A percentile compares a stretch with the other conserved stretches of the same genome.
phyloP scores from a whole-genome alignment of 2,113 vertebrate species.

The Shinisaurus crocodilurus region DNA sequence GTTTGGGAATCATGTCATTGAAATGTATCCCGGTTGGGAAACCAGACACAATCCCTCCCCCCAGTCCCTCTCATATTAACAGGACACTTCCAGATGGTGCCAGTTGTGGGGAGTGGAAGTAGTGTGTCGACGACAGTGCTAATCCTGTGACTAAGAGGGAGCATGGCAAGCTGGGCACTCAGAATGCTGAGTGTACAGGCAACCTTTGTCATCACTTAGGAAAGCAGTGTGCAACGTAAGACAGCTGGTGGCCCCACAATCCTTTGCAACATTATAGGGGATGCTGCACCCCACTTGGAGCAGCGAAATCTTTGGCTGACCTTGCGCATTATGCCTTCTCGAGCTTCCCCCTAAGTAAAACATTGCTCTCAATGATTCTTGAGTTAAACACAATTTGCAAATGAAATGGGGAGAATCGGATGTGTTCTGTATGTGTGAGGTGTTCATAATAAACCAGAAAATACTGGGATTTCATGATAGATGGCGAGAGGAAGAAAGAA shows the following conservation, averaged over 20 bases:
- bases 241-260: too few relatives aligned
- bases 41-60: background rate
- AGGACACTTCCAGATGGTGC: background rate
- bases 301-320: background rate
- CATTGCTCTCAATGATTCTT: background rate
- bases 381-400: background rate
- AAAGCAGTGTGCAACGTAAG: background rate
- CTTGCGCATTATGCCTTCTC: accelerated
- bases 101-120: too few relatives aligned
- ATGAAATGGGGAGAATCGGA: accelerated
- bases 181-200: too few relatives aligned
- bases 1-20: background rate
- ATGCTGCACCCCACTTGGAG: background rate
- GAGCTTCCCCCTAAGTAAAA: accelerated
- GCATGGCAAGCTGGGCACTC: too few relatives aligned
- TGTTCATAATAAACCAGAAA: background rate
- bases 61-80: background rate
- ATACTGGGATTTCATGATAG: background rate
- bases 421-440: background rate
- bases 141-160: background rate
- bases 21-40: too few relatives aligned
- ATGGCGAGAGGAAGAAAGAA: conserved; percentile 5
- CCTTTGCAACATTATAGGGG: too few relatives aligned
- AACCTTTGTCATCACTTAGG: too few relatives aligned
- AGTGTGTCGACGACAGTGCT: too few relatives aligned